These are phyloP conservation scores for Phoebastria nigripes DNA, from an alignment of 2,797 vertebrate species.

Conservation along the genomic window DNA sequence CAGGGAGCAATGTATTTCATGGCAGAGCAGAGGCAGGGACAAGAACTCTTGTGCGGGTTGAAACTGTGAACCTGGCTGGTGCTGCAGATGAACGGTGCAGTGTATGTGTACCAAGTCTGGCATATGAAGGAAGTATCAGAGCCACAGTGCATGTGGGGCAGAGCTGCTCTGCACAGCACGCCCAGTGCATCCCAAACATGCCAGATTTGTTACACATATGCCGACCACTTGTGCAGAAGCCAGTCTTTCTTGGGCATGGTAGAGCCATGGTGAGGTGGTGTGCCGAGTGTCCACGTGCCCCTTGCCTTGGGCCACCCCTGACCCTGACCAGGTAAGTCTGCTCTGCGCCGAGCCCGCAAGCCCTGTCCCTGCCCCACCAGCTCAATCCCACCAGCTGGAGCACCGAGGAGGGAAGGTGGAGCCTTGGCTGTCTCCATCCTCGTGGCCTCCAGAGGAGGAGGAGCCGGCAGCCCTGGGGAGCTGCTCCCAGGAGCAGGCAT, in stretches of 20 bases:
- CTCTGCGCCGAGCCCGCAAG: accelerated
- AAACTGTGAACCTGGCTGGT: not conserved
- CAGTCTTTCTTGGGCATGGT: not conserved
- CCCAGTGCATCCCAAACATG: not conserved
- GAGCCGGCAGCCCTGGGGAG: not conserved
- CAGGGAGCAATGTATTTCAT: not conserved
- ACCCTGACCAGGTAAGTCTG: not conserved
- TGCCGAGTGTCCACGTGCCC: accelerated
- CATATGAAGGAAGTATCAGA: not conserved
- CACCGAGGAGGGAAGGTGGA: not conserved
- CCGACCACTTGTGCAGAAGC: not conserved
- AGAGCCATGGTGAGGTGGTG: not conserved
- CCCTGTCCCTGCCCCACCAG: not conserved
- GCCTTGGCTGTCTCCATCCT: not conserved
- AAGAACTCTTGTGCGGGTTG: not conserved
- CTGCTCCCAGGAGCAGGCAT: not conserved
- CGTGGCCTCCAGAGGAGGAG: not conserved
- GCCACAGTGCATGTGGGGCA: not conserved
- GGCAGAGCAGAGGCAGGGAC: not conserved
- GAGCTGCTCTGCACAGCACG: not conserved
- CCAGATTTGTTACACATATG: not conserved
- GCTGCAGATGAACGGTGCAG: not conserved
- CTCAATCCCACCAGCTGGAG: not conserved
- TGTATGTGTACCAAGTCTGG: not conserved
- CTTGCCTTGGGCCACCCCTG: not conserved